phyloP scores from a whole-genome alignment of 2,797 vertebrate species.

The Hoplostethus atlanticus region DNA sequence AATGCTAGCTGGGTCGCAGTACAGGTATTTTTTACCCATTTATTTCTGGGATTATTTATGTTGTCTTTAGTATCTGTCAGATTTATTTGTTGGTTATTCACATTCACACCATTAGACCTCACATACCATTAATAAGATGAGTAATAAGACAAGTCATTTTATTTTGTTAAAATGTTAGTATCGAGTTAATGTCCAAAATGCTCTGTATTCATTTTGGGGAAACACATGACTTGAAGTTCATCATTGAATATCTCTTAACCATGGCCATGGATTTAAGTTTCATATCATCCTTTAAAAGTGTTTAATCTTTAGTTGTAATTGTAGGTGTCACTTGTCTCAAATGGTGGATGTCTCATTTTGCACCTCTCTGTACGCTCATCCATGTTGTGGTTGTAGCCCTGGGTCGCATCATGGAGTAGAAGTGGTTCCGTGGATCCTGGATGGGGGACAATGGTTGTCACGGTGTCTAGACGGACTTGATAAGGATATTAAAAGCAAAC shows the following conservation, averaged over 20 bases:
- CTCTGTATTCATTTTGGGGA: background rate
- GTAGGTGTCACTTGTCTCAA: no score
- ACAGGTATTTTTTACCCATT: slow-evolving; percentile 84
- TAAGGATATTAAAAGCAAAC: slow-evolving; percentile 91
- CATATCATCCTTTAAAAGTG: no score
- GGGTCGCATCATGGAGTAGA: slow-evolving; percentile 13
- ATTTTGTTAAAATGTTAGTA: no score
- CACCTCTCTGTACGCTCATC: background rate
- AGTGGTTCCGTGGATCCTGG: slow-evolving; percentile 1
- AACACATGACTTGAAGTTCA: background rate
- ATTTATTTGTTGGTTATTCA: no score
- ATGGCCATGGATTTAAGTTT: no score
- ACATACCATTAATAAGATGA: no score
- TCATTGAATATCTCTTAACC: no score
- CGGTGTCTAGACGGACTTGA: slow-evolving; percentile 93
- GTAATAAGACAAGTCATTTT: no score
- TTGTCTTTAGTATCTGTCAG: no score
- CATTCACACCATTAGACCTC: no score
- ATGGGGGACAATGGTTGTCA: slow-evolving; percentile 82
- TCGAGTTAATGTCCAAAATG: background rate
- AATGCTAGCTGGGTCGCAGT: slow-evolving; percentile 98
- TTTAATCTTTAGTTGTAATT: no score
- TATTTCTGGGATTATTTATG: slow-evolving; percentile 10
- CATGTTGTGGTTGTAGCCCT: slow-evolving; percentile 12
- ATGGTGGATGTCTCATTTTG: background rate